Conservation (phyloP, 2,113 vertebrate genomes). For the Seriola quinqueradiata region DNA sequence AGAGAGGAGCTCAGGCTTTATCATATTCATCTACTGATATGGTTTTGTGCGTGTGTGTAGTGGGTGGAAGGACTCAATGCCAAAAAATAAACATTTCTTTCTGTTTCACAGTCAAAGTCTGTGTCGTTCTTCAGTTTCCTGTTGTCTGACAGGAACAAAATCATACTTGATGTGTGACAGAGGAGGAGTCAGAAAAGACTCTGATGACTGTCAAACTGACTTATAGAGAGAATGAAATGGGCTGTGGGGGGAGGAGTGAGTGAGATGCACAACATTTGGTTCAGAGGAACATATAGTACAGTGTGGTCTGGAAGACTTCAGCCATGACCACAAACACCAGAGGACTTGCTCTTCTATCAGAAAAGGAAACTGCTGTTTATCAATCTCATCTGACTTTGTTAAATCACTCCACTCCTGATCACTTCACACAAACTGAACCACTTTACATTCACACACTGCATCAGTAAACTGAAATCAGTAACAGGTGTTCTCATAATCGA, state of each 20-base stretch:
- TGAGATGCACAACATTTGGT: neutral
- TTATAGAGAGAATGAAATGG: neutral
- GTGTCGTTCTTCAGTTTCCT: neutral
- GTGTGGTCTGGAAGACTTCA: neutral
- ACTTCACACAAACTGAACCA: too few relatives aligned
- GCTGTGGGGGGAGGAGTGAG: neutral
- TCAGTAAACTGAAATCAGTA: too few relatives aligned
- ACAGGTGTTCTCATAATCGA: too few relatives aligned
- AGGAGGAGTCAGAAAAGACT: neutral
- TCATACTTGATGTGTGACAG: neutral
- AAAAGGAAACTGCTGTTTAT: too few relatives aligned
- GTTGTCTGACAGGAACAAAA: neutral
- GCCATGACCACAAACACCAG: too few relatives aligned
- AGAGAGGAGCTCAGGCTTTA: neutral
- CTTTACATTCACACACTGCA: too few relatives aligned
- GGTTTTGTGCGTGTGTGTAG: neutral
- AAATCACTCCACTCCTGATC: too few relatives aligned
- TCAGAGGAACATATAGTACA: slow-evolving; percentile 6
- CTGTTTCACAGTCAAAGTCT: neutral
- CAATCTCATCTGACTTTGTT: too few relatives aligned
- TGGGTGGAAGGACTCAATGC: neutral
- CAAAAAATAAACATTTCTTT: neutral
- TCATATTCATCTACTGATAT: neutral
- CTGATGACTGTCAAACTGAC: neutral
- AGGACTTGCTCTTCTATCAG: too few relatives aligned